Evolutionary conservation across 1,140 invertebrate genomes (phyloP).

Genomic region (Penaeus chinensis): DNA sequence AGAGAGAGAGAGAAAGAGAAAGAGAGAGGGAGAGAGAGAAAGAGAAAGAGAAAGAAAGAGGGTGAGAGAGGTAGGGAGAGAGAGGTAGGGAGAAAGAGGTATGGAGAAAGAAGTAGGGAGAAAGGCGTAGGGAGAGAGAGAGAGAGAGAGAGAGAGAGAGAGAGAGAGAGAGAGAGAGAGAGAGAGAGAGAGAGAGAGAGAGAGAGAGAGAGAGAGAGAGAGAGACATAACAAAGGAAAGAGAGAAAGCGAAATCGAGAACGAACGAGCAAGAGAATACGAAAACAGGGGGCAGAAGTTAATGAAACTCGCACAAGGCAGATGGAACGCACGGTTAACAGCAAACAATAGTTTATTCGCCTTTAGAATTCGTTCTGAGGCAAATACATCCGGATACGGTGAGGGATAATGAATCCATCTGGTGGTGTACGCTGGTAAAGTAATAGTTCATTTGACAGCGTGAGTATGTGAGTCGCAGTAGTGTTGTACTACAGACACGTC

Average conservation of each 20-base stretch:
- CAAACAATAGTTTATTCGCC: no score
- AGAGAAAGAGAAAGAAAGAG: slow-evolving; percentile 12
- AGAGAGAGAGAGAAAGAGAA: slow-evolving; percentile 8
- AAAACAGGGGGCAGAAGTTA: not conserved
- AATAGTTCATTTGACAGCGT: no score
- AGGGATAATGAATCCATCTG: no score
- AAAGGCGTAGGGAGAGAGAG: not conserved
- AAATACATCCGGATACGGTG: no score
- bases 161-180: slow-evolving; percentile 16
- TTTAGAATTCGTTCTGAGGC: no score
- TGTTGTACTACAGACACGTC: no score
- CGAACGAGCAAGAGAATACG: not conserved
- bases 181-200: slow-evolving; percentile 3
- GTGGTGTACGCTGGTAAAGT: no score
- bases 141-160: slow-evolving; percentile 18
- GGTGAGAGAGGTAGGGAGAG: not conserved
- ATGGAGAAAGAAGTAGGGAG: not conserved
- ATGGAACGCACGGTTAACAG: no score
- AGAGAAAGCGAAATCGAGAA: not conserved
- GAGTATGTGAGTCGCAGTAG: no score
- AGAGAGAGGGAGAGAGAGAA: slow-evolving; percentile 22
- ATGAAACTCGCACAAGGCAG: no score
- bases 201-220: not conserved
- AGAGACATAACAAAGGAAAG: not conserved
- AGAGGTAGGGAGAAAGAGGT: not conserved